Base-by-base conservation (phyloP, 1,140 invertebrate genomes). In the Pachypsylla venusta region DNA sequence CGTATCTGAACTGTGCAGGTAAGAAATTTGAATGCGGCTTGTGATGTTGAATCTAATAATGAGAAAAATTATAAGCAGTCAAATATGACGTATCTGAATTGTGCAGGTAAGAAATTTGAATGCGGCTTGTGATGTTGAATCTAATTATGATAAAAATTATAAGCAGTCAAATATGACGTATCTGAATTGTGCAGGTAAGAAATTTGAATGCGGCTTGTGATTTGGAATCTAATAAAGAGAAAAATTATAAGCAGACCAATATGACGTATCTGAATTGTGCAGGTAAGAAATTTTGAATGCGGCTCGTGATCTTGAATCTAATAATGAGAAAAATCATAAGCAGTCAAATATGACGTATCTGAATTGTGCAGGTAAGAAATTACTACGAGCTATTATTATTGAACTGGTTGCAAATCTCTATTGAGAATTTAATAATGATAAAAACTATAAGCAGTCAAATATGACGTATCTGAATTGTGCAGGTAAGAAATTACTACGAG, bases 301-400 rank as follows among this genome's bases (percentile, higher is more conserved):
- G 22, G 61, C 75, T 0, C 79, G 79, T 56, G 74, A 76, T 63
- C 71, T 70, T 19, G 70, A 68, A 24, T 71, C 72, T 24, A 60
- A 63, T 10, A 68, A 65, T 61, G 26, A 19, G 68, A 67, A 22
- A n/a, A n/a, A 48, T 7, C 10, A 35, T 16, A 35, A 56, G 70
- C 68, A 70, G 68, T 56, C 73, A 68, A 42, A 73, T 74, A n/a
- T 70, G 71, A 25, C 73, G 74, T 26, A 61, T 1, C 75, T 81
- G 20, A 75, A 76, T 57, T 87, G 84, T 68, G 76, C 79, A 42
- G 82, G 82, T 48, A 48, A 19, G 4, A n/a, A n/a, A n/a, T n/a
- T n/a, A n/a, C n/a, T n/a, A n/a, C n/a, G n/a, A n/a, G n/a, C n/a
- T n/a, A n/a, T n/a, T n/a, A n/a, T n/a, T n/a, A n/a, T n/a, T n/a